Base-by-base conservation (phyloP, 2,888 invertebrate genomes). In the Polydrusus pterygomalis region DNA sequence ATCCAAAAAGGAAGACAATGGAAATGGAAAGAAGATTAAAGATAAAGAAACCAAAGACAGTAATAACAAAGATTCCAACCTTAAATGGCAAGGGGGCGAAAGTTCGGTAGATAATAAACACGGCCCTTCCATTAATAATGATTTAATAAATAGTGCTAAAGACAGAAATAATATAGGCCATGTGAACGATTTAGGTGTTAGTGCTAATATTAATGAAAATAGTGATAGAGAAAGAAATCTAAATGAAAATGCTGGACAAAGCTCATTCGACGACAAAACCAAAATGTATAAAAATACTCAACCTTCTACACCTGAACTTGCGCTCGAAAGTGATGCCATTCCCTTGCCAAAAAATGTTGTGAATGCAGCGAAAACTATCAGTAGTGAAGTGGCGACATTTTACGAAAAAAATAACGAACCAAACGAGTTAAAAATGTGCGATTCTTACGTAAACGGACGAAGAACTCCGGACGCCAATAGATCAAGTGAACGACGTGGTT, bases 221-320 rank as follows among this genome's bases (percentile, higher is more conserved):
- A 17, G 13, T 47, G 34, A 51, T 77, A 79, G 76, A 75, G 79
- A 69, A 49, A 68, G 56, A 18, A 70, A 60, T 60, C 43, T 64
- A 49, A 78, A 73, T 77, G 80, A 79, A 80, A 70, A 64, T 63
- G 6, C 43, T 25, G 51, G 17, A 34, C 47, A 49, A 18, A 60
- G 49, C 34, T 69, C 45, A n/a, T 8, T 68, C 10, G 49, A 63
- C 54, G 74, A 77, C 51, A 70, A 74, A 60, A 51, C 17, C 80
- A 83, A 83, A 78, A 82, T 81, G 83, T 81, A 82, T 85, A 86
- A 86, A 86, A 86, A 86, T 86, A 86, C 81, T 81, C 78, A 74
- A 70, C 80, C 82, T 76, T 77, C 79, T 75, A 78, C 78, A 79
- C 79, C 80, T 75, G 85, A 84, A 81, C 82, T 80, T 82, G 82